Conservation (phyloP, 1,140 invertebrate genomes). For the Brachionus plicatilis region DNA sequence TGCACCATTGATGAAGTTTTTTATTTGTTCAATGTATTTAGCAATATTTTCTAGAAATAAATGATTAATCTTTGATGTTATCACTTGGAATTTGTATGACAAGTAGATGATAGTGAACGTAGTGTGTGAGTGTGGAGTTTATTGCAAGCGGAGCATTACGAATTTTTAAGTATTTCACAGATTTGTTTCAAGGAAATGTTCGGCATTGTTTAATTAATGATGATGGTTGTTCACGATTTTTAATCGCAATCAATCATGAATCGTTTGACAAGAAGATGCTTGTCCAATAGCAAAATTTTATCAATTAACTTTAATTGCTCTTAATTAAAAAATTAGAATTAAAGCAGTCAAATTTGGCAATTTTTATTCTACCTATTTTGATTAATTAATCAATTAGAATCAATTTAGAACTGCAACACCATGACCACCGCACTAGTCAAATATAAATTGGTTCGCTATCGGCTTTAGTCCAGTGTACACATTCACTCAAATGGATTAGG, state of each 20-base stretch:
- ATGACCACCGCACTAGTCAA: background rate
- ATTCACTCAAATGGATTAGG: background rate
- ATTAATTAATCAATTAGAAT: slow-evolving; percentile 34
- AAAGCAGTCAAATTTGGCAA: slow-evolving; percentile 21
- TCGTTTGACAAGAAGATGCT: background rate
- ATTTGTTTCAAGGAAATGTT: background rate
- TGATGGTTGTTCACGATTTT: background rate
- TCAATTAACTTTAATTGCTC: slow-evolving; percentile 18
- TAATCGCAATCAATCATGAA: slow-evolving; percentile 15
- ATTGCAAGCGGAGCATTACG: background rate
- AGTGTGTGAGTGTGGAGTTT: background rate
- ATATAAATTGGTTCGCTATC: background rate
- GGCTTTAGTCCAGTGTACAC: background rate
- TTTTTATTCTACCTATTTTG: slow-evolving; percentile 8
- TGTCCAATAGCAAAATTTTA: background rate
- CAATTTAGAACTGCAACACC: background rate
- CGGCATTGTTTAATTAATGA: background rate
- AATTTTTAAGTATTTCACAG: slow-evolving; percentile 20
- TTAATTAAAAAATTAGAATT: slow-evolving; percentile 27
- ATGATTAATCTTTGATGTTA: too few species aligned
- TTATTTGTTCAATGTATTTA: too few species aligned
- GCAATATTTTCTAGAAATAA: too few species aligned
- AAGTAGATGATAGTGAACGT: too few species aligned
- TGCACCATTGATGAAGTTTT: too few species aligned
- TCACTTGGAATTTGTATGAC: too few species aligned